These are phyloP conservation scores for Cyanoderma ruficeps DNA, from an alignment of 2,113 vertebrate species.

Conservation along the genomic window DNA sequence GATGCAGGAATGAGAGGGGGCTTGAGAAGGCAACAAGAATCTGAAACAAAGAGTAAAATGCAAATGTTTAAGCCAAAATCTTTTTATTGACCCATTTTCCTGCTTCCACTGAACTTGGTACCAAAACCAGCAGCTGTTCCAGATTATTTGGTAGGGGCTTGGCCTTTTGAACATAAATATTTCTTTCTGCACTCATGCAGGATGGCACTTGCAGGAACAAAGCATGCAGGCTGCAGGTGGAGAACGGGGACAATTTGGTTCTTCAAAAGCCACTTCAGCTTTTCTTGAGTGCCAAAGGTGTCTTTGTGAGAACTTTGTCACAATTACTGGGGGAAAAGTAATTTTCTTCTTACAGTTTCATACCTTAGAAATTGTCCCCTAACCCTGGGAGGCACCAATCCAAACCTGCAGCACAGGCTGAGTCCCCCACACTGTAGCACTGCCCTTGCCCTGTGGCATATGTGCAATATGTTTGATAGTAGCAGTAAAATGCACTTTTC, in stretches of 20 bases:
- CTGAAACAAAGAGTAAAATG: not conserved
- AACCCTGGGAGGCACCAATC: not conserved
- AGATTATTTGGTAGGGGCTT: not conserved
- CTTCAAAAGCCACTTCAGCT: not conserved
- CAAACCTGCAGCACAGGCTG: not conserved
- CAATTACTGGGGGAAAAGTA: not conserved
- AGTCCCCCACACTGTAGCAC: fast-evolving
- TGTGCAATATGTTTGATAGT: fast-evolving
- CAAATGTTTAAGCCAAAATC: not conserved
- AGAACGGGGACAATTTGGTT: not conserved
- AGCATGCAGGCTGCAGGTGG: not conserved
- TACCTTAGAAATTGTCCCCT: not conserved
- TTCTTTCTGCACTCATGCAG: not conserved
- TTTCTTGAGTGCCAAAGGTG: not conserved
- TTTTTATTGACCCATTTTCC: not conserved
- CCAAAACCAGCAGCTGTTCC: not conserved
- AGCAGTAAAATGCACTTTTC: not conserved
- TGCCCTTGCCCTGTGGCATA: not conserved
- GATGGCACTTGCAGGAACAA: not conserved
- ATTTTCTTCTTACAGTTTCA: not conserved
- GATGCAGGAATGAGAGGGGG: not conserved
- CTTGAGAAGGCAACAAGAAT: not conserved
- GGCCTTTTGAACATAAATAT: not conserved
- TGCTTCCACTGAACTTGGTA: not conserved
- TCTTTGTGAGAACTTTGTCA: not conserved